phyloP scores from a whole-genome alignment of 2,888 invertebrate genomes.

The Mythimna loreyi region DNA sequence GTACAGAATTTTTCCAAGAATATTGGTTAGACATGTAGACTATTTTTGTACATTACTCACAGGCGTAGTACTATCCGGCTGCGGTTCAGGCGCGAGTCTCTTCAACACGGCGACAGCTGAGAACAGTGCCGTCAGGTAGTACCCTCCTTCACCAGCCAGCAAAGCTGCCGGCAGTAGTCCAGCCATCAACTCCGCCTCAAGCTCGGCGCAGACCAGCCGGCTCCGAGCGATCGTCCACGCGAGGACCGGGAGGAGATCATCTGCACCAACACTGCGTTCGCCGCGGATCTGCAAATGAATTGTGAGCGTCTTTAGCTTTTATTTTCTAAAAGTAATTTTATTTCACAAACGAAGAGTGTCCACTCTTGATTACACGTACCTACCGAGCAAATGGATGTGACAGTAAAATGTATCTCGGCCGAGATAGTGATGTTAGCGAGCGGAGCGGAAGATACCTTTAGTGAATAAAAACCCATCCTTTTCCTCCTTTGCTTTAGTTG shows the following conservation, averaged over 20 bases:
- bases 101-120: constrained; percentile 97
- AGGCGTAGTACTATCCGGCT: constrained; percentile 79
- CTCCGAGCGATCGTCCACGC: constrained; percentile 98
- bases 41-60: constrained; percentile 73
- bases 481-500: too few relatives aligned
- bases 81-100: constrained; percentile 90
- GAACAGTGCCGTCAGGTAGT: constrained; percentile 98
- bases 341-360: too few relatives aligned
- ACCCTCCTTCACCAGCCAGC: constrained; percentile 97
- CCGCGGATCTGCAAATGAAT: constrained; percentile 91
- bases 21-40: too few relatives aligned
- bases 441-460: too few relatives aligned
- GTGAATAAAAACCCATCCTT: too few relatives aligned
- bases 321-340: background rate
- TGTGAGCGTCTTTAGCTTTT: background rate
- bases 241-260: constrained; percentile 97
- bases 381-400: too few relatives aligned
- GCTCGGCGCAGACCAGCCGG: constrained; percentile 97
- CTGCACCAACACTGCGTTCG: constrained; percentile 94
- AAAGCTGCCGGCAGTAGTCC: constrained; percentile 97
- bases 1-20: too few relatives aligned
- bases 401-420: too few relatives aligned
- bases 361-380: too few relatives aligned
- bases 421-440: too few relatives aligned
- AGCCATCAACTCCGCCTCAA: constrained; percentile 99